Conservation (phyloP, 2,888 invertebrate genomes). For the Noctua janthina region DNA sequence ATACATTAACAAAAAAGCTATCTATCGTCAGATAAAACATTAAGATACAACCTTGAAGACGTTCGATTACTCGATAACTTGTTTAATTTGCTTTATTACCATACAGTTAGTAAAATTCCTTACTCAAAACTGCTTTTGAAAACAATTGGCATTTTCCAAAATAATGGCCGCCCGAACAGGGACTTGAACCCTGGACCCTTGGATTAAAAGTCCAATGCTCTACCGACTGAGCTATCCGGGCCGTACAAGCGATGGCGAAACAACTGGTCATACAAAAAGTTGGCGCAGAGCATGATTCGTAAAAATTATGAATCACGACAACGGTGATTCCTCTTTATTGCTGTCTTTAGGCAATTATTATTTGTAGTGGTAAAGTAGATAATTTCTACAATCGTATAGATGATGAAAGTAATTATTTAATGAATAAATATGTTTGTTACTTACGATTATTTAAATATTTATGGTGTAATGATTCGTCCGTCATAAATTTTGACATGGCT, state of each 20-base stretch:
- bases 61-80: background rate
- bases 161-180: slow-evolving; percentile 62
- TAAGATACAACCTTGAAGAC: slow-evolving; percentile 7
- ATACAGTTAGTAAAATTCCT: background rate
- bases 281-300: background rate
- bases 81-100: background rate
- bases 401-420: background rate
- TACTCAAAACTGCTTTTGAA: background rate
- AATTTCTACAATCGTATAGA: background rate
- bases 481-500: background rate
- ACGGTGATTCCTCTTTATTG: slow-evolving; percentile 28
- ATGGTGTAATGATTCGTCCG: background rate
- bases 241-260: background rate
- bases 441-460: background rate
- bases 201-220: slow-evolving; percentile 91
- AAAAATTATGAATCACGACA: slow-evolving; percentile 21
- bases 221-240: slow-evolving; percentile 89
- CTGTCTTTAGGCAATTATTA: slow-evolving; percentile 19
- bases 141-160: slow-evolving; percentile 19
- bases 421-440: too few species aligned
- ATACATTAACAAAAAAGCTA: background rate
- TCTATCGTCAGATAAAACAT: background rate
- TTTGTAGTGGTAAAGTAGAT: slow-evolving; percentile 5
- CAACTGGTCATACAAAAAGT: slow-evolving; percentile 18
- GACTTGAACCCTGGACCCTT: slow-evolving; percentile 79